A percentile compares a stretch with the other conserved stretches of the same genome.
Evolutionary conservation across 2,888 invertebrate genomes (phyloP).

Genomic region (Drosophila pegasa): DNA sequence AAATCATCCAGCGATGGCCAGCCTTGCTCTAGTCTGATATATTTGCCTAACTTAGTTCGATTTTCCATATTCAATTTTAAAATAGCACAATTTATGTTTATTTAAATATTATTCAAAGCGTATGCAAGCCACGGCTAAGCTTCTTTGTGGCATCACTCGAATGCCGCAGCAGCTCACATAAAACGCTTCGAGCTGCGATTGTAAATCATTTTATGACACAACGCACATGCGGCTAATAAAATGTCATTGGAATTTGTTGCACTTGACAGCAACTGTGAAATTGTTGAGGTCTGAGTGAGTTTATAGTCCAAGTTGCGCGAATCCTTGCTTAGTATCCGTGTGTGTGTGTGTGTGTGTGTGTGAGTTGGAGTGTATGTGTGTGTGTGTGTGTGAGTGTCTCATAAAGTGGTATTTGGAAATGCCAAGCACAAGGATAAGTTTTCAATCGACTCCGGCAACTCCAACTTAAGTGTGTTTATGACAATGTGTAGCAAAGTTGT

Average conservation of each 20-base stretch:
- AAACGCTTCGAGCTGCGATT: constrained; percentile 25
- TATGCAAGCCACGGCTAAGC: not conserved
- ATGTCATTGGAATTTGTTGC: constrained; percentile 50
- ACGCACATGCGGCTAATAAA: constrained; percentile 50
- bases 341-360: constrained; percentile 6
- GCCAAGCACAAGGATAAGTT: constrained; percentile 21
- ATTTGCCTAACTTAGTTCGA: too few relatives aligned
- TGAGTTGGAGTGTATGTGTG: constrained; percentile 4
- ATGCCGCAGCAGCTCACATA: constrained; percentile 1
- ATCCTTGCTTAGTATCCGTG: not conserved
- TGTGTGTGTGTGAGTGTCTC: constrained; percentile 7
- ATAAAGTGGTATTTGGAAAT: constrained; percentile 45
- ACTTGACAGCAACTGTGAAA: constrained; percentile 31
- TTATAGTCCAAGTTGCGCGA: constrained; percentile 36
- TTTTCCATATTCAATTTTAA: not conserved
- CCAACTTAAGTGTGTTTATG: constrained; percentile 15
- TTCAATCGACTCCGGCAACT: constrained; percentile 22
- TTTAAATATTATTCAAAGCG: not conserved
- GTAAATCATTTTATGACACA: constrained; percentile 54
- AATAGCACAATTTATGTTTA: not conserved
- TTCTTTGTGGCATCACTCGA: not conserved
- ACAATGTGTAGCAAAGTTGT: constrained; percentile 44
- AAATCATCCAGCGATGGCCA: too few relatives aligned
- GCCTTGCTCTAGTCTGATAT: too few relatives aligned
- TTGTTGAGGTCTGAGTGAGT: constrained; percentile 27